A percentile compares a stretch with the other conserved stretches of the same genome.
Conservation (phyloP, 2,888 invertebrate genomes). For the Autographa pulchrina region DNA sequence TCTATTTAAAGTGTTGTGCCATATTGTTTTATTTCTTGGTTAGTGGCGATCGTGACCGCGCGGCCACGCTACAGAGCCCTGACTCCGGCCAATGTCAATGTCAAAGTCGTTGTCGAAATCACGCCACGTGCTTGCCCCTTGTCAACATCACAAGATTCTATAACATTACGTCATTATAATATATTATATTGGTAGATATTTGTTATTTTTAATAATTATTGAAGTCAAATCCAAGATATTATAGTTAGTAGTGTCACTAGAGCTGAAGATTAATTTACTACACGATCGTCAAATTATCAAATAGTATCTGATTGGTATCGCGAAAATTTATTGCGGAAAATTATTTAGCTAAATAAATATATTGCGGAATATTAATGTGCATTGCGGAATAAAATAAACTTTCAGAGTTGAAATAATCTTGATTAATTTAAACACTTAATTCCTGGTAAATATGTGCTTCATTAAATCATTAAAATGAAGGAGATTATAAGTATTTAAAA, state of each 20-base stretch:
- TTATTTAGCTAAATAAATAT: too few relatives aligned
- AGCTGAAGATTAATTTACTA: neutral
- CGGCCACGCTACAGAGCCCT: slow-evolving; percentile 59
- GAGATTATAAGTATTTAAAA: too few relatives aligned
- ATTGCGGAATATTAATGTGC: too few relatives aligned
- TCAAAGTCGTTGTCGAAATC: slow-evolving; percentile 71
- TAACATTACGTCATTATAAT: slow-evolving; percentile 29
- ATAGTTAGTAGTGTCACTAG: neutral
- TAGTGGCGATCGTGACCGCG: slow-evolving; percentile 29
- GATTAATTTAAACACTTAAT: neutral
- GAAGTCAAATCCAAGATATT: neutral
- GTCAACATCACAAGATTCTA: slow-evolving; percentile 43
- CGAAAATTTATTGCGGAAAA: neutral
- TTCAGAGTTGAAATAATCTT: neutral
- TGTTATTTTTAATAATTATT: neutral
- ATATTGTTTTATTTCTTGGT: slow-evolving; percentile 21
- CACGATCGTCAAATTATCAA: neutral
- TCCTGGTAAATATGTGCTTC: too few relatives aligned
- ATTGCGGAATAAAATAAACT: too few relatives aligned
- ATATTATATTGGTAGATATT: neutral
- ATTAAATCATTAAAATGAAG: too few relatives aligned
- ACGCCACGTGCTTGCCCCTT: slow-evolving; percentile 63
- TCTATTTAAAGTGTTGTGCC: slow-evolving; percentile 3
- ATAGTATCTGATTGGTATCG: neutral
- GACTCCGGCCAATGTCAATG: slow-evolving; percentile 80